phyloP scores from a whole-genome alignment of 2,797 vertebrate genomes.

The Pogoniulus pusillus region DNA sequence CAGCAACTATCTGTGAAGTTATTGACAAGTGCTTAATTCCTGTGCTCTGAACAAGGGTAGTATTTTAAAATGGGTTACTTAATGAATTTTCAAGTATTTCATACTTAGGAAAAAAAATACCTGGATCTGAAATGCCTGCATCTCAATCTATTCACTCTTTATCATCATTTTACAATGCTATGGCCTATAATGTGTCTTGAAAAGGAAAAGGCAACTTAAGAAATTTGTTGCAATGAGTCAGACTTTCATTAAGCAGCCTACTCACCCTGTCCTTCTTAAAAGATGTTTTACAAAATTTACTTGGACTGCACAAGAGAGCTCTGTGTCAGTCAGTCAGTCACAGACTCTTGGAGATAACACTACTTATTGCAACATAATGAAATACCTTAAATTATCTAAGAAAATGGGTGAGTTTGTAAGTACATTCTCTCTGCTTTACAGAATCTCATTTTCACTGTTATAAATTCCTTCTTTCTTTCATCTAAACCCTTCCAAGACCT shows the following conservation, averaged over 20 bases:
- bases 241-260: conserved; percentile 40
- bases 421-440: background rate
- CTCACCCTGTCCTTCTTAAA: background rate
- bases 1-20: background rate
- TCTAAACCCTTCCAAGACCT: background rate
- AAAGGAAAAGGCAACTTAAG: background rate
- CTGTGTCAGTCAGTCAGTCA: conserved; percentile 9
- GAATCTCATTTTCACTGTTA: background rate
- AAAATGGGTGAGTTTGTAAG: background rate
- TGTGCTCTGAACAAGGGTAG: background rate
- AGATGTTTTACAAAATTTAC: background rate
- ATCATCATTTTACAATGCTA: background rate
- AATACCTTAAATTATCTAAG: background rate
- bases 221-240: conserved; percentile 3
- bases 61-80: background rate
- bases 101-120: background rate
- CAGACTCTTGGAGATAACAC: background rate
- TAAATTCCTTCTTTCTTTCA: background rate
- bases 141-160: background rate
- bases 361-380: background rate
- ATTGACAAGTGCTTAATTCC: background rate
- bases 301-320: background rate
- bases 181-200: background rate
- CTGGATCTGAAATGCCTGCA: background rate
- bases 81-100: background rate